Base-by-base conservation (phyloP, 2,888 invertebrate genomes). In the Charanyca ferruginea region DNA sequence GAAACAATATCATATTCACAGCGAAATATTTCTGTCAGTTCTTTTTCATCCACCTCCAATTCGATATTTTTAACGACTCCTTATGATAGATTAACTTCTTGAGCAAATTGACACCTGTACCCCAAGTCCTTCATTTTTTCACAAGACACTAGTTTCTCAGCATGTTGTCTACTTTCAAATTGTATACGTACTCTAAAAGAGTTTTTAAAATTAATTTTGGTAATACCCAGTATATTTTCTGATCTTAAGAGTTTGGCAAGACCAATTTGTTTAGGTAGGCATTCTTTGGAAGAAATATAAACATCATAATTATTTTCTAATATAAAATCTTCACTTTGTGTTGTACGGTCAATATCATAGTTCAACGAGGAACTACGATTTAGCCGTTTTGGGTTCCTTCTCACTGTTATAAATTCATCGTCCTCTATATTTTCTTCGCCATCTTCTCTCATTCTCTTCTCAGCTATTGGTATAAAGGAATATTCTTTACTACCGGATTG, bases 371-470 rank as follows among this genome's bases (percentile, higher is more conserved):
- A n/a, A n/a, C n/a, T n/a, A n/a, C n/a, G n/a, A n/a, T n/a, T n/a
- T n/a, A n/a, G n/a, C n/a, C n/a, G n/a, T n/a, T n/a, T n/a, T n/a
- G n/a, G n/a, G n/a, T n/a, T n/a, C n/a, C n/a, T n/a, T n/a, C n/a
- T n/a, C n/a, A n/a, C n/a, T n/a, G n/a, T n/a, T n/a, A n/a, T n/a
- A n/a, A n/a, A n/a, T n/a, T n/a, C n/a, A n/a, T n/a, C n/a, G n/a
- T n/a, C n/a, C n/a, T n/a, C n/a, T n/a, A n/a, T n/a, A n/a, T n/a
- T n/a, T n/a, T n/a, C 53, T 3, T 45, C 55, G 13, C 45, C 16
- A 2, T 55, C 45, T 55, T 44, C 11, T 45, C 45, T 55, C 44
- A 55, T 13, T 28, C 44, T 44, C 18, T 45, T 55, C 55, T 45
- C 45, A 18, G 18, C 13, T 32, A 45, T 11, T 32, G 18, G 28